Evolutionary conservation across 1,140 invertebrate genomes (phyloP).

Genomic region (Bicyclus anynana): DNA sequence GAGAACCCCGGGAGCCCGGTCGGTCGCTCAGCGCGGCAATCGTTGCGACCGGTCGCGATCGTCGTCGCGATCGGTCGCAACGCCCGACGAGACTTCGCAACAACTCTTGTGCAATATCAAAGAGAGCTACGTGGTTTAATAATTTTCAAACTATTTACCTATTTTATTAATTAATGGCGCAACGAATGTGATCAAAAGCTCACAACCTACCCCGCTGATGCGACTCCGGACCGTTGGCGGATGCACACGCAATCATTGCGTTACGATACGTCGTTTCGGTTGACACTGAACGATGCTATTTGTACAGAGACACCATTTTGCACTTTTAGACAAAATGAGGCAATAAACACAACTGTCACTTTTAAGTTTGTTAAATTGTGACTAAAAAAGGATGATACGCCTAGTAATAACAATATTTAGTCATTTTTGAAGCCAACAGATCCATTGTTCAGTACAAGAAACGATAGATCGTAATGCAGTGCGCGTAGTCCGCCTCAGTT

Average conservation of each 20-base stretch:
- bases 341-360: too few relatives aligned
- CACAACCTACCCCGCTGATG: not conserved
- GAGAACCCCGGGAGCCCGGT: not conserved
- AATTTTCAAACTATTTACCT: not conserved
- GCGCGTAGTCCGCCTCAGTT: not conserved
- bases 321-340: too few relatives aligned
- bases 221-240: slow-evolving; percentile 1
- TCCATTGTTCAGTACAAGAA: too few relatives aligned
- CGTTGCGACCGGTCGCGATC: not conserved
- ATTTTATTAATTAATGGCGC: not conserved
- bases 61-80: not conserved
- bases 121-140: not conserved
- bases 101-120: not conserved
- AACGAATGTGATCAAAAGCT: not conserved
- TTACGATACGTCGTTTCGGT: not conserved
- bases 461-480: not conserved
- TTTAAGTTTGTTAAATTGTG: too few relatives aligned
- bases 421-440: too few relatives aligned
- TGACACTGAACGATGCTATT: not conserved
- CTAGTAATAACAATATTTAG: too few relatives aligned
- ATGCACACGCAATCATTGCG: not conserved
- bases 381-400: too few relatives aligned
- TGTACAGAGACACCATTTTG: too few relatives aligned
- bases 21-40: not conserved
- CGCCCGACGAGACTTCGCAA: not conserved